Base-by-base conservation (phyloP, 30 jellyfish, hydroid and myxozoan species). In the Catostylus mosaicus region DNA sequence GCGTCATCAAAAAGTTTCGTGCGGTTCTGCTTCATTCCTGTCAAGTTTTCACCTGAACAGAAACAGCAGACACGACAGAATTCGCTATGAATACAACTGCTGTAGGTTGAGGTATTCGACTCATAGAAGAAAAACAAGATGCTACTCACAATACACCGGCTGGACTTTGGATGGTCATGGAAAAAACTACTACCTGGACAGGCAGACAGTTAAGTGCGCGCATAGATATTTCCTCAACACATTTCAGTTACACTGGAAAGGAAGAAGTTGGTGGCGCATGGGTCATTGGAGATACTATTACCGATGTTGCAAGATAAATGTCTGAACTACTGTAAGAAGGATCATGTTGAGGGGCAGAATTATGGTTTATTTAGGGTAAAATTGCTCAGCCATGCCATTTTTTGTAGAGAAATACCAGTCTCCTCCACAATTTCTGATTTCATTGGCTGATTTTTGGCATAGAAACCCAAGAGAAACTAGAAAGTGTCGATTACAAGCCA, bases 301-400 rank as follows among this genome's bases (percentile, higher is more conserved):
- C 38, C 79, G 88, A 30, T 77, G 88, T 52, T 77, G 88, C 36
- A 51, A 52, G 10, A 35, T 77, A n/a, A n/a, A n/a, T n/a, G n/a
- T n/a, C n/a, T n/a, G n/a, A n/a, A n/a, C n/a, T n/a, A n/a, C n/a
- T n/a, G n/a, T n/a, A n/a, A n/a, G n/a, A n/a, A n/a, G n/a, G n/a
- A n/a, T n/a, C n/a, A n/a, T n/a, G n/a, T n/a, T n/a, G n/a, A n/a
- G n/a, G n/a, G n/a, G n/a, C n/a, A n/a, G n/a, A n/a, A n/a, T n/a
- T n/a, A n/a, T n/a, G n/a, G n/a, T n/a, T n/a, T n/a, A n/a, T n/a
- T n/a, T n/a, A n/a, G n/a, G n/a, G n/a, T n/a, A n/a, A n/a, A n/a
- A n/a, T n/a, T n/a, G n/a, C n/a, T n/a, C n/a, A n/a, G n/a, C n/a
- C n/a, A n/a, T n/a, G n/a, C n/a, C n/a, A n/a, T n/a, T n/a, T n/a